A percentile compares a stretch with the other conserved stretches of the same genome.
phyloP scores from a whole-genome alignment of 2,113 vertebrate species.

The Lonchura striata region DNA sequence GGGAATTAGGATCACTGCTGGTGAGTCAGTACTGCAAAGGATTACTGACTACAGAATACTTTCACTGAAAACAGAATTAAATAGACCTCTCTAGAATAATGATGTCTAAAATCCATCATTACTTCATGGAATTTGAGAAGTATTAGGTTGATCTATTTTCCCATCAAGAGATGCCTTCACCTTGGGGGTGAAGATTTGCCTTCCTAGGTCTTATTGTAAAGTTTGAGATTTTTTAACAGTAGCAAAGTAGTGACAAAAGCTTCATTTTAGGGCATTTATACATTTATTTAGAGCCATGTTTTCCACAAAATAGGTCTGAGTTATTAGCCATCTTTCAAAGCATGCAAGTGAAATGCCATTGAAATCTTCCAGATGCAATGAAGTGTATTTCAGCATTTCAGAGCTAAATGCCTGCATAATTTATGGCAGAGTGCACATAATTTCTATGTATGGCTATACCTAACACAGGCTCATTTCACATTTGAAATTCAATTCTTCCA shows the following conservation, averaged over 20 bases:
- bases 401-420: background rate
- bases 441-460: background rate
- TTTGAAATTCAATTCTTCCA: slow-evolving; percentile 34
- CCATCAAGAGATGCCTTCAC: background rate
- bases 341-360: background rate
- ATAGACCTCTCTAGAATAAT: background rate
- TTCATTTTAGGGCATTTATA: background rate
- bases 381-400: background rate
- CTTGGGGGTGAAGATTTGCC: background rate
- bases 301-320: background rate
- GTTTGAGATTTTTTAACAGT: background rate
- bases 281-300: background rate
- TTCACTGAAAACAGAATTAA: slow-evolving; percentile 17
- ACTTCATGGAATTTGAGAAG: background rate
- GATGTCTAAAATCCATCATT: background rate
- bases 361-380: background rate
- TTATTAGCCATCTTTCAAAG: slow-evolving; percentile 13
- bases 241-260: background rate
- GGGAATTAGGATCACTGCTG: background rate
- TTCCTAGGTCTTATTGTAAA: background rate
- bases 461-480: background rate
- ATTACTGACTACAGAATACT: background rate
- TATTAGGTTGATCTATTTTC: background rate
- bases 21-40: background rate
- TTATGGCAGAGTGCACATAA: background rate